Evolutionary conservation across 1,140 invertebrate species (phyloP).

Genomic region (Dreissena rostriformis): DNA sequence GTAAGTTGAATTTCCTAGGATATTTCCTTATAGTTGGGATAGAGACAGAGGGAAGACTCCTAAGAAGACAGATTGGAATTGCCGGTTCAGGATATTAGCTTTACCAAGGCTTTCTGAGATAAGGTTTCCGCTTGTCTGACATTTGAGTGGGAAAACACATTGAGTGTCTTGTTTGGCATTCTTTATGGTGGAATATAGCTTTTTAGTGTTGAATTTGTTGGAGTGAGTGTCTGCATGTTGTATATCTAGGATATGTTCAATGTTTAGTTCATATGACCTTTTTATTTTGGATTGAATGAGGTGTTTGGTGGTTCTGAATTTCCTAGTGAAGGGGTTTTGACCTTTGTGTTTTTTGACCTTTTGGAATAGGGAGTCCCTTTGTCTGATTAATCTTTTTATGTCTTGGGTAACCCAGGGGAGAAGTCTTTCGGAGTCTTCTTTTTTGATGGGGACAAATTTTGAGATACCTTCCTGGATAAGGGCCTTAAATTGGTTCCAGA

Average conservation of each 20-base stretch:
- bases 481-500: not conserved
- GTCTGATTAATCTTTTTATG: not conserved
- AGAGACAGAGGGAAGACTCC: no score
- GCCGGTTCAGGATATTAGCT: slow-evolving; percentile 16
- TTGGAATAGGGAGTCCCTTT: not conserved
- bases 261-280: not conserved
- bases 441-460: not conserved
- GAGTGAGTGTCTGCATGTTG: not conserved
- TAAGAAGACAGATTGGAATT: slow-evolving; percentile 22
- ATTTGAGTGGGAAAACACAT: slow-evolving; percentile 11
- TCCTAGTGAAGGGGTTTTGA: not conserved
- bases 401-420: not conserved
- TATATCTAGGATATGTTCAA: slow-evolving; percentile 28
- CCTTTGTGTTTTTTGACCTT: not conserved
- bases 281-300: slow-evolving; percentile 25
- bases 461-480: not conserved
- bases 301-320: slow-evolving; percentile 1
- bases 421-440: not conserved
- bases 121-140: not conserved
- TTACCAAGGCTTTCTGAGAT: slow-evolving; percentile 15
- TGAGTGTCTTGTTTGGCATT: slow-evolving; percentile 37
- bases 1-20: not conserved
- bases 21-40: no score
- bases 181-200: slow-evolving; percentile 12
- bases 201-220: slow-evolving; percentile 16